Evolutionary conservation across 2,113 vertebrate species (phyloP).

Genomic region (Trogon melanurus): DNA sequence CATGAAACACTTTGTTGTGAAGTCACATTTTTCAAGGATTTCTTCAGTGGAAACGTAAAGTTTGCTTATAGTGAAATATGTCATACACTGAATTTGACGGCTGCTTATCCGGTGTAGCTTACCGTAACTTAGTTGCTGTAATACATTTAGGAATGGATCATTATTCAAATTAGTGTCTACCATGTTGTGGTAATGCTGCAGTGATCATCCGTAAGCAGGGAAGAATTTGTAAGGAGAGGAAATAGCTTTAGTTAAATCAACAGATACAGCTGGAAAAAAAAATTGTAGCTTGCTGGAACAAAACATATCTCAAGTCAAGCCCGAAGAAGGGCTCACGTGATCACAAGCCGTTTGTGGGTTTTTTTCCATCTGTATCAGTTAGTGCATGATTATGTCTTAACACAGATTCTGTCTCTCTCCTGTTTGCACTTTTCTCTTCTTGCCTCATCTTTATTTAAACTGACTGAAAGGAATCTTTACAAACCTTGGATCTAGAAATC

Average conservation of each 20-base stretch:
- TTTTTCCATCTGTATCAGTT: neutral
- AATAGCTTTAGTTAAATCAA: slow-evolving; percentile 23
- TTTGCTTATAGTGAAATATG: neutral
- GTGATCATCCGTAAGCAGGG: neutral
- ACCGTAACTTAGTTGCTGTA: neutral
- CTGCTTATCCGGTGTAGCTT: neutral
- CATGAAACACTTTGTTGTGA: neutral
- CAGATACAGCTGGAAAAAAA: slow-evolving; percentile 20
- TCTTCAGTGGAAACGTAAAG: neutral
- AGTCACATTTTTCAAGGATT: neutral
- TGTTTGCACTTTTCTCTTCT: neutral
- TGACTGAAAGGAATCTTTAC: neutral
- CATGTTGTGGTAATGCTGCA: neutral
- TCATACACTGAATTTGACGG: neutral
- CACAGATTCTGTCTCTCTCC: neutral
- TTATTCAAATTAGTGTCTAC: neutral
- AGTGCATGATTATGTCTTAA: neutral
- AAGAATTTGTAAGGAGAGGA: neutral
- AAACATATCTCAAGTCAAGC: neutral
- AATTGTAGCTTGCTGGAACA: neutral
- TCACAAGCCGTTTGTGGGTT: neutral
- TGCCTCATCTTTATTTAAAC: slow-evolving; percentile 2
- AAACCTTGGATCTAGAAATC: neutral
- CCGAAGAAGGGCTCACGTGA: neutral
- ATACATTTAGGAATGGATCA: neutral